Base-by-base conservation (phyloP, 2,888 invertebrate species). In the Lochmaea capreae region DNA sequence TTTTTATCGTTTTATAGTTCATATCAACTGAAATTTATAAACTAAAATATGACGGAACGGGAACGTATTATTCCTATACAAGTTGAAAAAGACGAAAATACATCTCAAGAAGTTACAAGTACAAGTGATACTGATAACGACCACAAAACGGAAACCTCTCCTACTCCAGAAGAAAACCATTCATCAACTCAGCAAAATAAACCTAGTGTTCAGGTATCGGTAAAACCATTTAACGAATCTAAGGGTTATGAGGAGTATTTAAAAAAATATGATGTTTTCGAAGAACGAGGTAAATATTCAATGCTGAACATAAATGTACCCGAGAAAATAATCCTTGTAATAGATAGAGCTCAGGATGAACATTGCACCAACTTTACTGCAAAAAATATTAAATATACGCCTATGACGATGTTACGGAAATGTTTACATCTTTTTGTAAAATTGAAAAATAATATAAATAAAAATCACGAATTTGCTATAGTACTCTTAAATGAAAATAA, bases 401-500 rank as follows among this genome's bases (percentile, higher is more conserved):
- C 91, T 0, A 85, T 92, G 10, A 89, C 89, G 76, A 92, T 93
- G 91, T 86, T 93, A 72, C 92, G 91, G 84, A 87, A 90, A 67
- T 89, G 90, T 1, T 82, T 92, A 2, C 90, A 91, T 77, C 89
- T 91, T 79, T 93, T 93, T 82, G 79, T 93, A 10, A 87, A 90
- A 80, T 89, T 90, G 18, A 93, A 93, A 85, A 86, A 88, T 78
- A 87, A 88, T 0, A 90, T 93, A 39, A 90, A 91, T 81, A 87
- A 87, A 57, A 87, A 85, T 75, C 92, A 93, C 65, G 90, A 93
- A 84, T 93, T 90, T 88, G 92, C 92, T 33, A 82, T 93, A 49
- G 83, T 92, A 65, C 84, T 89, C 8, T 81, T 93, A 65, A 90
- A 90, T 81, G 89, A 89, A 63, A 86, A 88, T 52, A 88, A 88